Conservation (phyloP, 2,113 vertebrate genomes). For the Ibidorhyncha struthersii region DNA sequence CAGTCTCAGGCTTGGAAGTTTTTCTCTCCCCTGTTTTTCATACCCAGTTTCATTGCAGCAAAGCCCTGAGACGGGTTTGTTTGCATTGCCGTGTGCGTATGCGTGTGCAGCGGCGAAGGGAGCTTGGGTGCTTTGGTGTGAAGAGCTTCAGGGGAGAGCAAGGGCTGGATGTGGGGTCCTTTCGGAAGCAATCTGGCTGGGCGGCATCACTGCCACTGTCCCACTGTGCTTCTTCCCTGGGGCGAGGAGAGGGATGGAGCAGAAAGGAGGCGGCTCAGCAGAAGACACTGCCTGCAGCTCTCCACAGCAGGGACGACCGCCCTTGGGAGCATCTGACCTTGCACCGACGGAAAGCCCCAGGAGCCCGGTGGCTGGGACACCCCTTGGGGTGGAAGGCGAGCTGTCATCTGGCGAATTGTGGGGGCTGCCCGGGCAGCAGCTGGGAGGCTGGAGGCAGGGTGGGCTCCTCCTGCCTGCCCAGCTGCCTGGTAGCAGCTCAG, state of each 20-base stretch:
- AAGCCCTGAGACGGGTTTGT: neutral
- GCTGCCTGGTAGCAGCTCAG: neutral
- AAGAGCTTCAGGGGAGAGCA: neutral
- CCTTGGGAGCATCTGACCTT: neutral
- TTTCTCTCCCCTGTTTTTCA: neutral
- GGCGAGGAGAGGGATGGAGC: neutral
- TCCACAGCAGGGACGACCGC: neutral
- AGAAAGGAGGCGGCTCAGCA: neutral
- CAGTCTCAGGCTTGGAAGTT: neutral
- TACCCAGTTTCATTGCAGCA: neutral
- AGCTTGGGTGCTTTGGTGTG: neutral
- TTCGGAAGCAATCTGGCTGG: neutral
- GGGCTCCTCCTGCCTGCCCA: neutral
- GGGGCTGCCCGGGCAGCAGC: neutral
- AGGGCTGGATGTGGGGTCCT: neutral
- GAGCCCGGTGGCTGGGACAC: fast-evolving
- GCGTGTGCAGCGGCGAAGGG: fast-evolving
- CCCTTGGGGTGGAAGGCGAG: neutral
- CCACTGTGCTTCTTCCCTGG: neutral
- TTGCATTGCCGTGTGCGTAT: neutral
- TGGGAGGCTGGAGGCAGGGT: neutral
- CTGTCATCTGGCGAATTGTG: neutral
- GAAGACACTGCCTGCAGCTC: neutral
- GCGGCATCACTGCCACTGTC: neutral
- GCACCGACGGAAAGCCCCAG: fast-evolving